Evolutionary conservation across 2,113 vertebrate species (phyloP), one percentile per base, ranked within the genome.

Genomic region (Echinops telfairi): DNA sequence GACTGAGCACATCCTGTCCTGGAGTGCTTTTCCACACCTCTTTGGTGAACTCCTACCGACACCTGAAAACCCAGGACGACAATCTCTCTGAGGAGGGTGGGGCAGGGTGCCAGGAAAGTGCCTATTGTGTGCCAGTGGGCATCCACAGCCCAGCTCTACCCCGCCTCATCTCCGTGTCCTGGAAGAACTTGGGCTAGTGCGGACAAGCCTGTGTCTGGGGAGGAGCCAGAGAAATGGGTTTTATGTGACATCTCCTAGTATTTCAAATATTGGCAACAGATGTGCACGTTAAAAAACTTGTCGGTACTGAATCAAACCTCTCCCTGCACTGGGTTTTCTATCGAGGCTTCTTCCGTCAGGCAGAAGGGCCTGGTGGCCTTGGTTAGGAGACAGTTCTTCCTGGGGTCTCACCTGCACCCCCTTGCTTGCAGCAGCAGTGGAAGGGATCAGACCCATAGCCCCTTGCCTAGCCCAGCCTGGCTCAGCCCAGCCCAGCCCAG

Each of bases 361-460:
- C 6, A 23, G 0, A 1, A 3, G 78, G 66, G 40, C 1, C 1
- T 0, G 1, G n/a, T 53, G 83, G 3, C 66, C 62, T 31, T 1
- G 0, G 40, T 25, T 1, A 3, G 27, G 23, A 31, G 11, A 14
- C 43, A 31, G 43, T 23, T 7, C n/a, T n/a, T 57, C 66, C 33
- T 36, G 16, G 1, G 0, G 16, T 38, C 81, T 80, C 17, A 0
- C 66, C 11, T 0, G 16, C 0, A 4, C 4, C 64, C 0, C 10
- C 20, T 66, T 29, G 70, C 3, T 22, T 23, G 19, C 1, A 70
- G 75, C 31, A 5, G 19, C 6, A 3, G 8, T 3, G 29, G 23
- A 57, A 60, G 22, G 57, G 19, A 38, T 7, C 57, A 8, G 25
- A 53, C 33, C 33, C 43, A 6, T 12, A 4, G 27, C 60, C n/a